phyloP scores from a whole-genome alignment of 2,113 vertebrate species.

The Thamnaconus septentrionalis region DNA sequence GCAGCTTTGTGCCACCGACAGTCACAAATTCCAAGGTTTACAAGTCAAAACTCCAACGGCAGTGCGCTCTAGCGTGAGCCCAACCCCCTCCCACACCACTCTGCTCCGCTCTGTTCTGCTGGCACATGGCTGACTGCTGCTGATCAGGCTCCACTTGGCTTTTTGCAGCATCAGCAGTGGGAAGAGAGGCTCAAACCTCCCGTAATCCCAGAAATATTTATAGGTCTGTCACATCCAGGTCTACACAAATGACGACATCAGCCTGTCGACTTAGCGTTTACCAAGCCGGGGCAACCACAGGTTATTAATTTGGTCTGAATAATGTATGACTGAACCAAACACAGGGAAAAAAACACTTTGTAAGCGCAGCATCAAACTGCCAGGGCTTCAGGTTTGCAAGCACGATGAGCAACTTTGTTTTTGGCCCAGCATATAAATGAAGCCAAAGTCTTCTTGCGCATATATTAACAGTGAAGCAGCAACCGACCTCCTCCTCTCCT shows the following conservation, averaged over 20 bases:
- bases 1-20: constrained; percentile 37
- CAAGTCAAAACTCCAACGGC: constrained; percentile 56
- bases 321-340: constrained; percentile 8
- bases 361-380: constrained; percentile 4
- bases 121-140: too few relatives aligned
- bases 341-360: constrained; percentile 26
- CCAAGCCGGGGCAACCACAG: not conserved
- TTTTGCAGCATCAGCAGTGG: constrained; percentile 30
- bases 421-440: too few relatives aligned
- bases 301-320: too few relatives aligned
- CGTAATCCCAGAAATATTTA: constrained; percentile 18
- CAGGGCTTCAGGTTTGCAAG: constrained; percentile 11
- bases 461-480: constrained; percentile 4
- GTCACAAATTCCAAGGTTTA: constrained; percentile 56
- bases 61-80: constrained; percentile 37
- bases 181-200: not conserved
- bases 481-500: too few relatives aligned
- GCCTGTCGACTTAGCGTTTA: constrained; percentile 26
- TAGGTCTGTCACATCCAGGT: constrained; percentile 15
- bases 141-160: constrained; percentile 19
- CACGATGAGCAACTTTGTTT: constrained; percentile 6
- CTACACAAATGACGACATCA: constrained; percentile 14
- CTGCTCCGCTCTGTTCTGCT: not conserved
- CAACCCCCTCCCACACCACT: constrained; percentile 10
- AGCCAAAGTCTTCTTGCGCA: not conserved